phyloP scores from a whole-genome alignment of 1,140 invertebrate species.

The Copidosoma floridanum region DNA sequence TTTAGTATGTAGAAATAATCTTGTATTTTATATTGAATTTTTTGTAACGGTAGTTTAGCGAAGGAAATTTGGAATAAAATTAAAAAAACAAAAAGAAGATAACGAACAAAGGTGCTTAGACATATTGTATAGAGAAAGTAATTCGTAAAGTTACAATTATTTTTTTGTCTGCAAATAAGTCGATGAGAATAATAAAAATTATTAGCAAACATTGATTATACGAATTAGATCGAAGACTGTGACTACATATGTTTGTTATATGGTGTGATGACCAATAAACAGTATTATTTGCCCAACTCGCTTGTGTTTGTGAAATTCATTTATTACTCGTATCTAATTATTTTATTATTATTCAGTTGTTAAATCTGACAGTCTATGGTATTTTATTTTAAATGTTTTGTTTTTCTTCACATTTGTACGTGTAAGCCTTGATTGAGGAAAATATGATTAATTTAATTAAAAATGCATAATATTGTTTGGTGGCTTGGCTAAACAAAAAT shows the following conservation, averaged over 20 bases:
- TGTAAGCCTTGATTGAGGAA: too few species aligned
- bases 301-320: not conserved
- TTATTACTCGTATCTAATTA: not conserved
- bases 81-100: too few species aligned
- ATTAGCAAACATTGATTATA: too few species aligned
- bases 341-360: too few species aligned
- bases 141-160: not conserved
- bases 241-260: too few species aligned
- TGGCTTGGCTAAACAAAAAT: too few species aligned
- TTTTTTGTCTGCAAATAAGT: not conserved
- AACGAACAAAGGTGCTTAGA: not conserved
- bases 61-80: too few species aligned
- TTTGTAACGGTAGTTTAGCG: slow-evolving; percentile 18
- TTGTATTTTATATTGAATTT: slow-evolving; percentile 27
- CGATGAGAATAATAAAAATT: not conserved
- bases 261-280: not conserved
- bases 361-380: too few species aligned
- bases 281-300: slow-evolving; percentile 6
- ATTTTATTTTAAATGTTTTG: too few species aligned
- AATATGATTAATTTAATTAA: too few species aligned
- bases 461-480: too few species aligned
- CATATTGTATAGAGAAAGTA: slow-evolving; percentile 1
- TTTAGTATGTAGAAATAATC: slow-evolving; percentile 17
- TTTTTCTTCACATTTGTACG: too few species aligned
- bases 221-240: not conserved